Percentiles rank a stretch among this genome's conserved stretches.
phyloP scores from a whole-genome alignment of 2,113 vertebrate species.

The Actinemys pallida region DNA sequence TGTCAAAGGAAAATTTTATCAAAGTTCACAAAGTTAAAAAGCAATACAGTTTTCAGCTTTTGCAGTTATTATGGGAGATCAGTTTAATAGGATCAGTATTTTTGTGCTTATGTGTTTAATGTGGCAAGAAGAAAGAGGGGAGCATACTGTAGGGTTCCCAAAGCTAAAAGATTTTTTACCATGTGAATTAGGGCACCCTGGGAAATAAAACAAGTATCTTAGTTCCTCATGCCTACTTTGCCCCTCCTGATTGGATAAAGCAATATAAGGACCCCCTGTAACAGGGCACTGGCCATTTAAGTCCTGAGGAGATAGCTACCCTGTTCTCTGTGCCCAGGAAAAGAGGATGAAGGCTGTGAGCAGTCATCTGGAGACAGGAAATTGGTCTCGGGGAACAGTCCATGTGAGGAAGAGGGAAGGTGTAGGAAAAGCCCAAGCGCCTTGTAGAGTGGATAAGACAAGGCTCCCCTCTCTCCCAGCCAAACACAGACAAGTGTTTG shows the following conservation, averaged over 20 bases:
- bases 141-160: neutral
- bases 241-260: neutral
- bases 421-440: neutral
- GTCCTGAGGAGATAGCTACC: neutral
- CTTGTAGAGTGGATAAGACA: neutral
- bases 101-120: neutral
- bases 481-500: neutral
- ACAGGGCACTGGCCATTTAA: neutral
- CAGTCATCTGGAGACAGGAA: neutral
- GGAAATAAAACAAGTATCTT: neutral
- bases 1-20: neutral
- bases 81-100: neutral
- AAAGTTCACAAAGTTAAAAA: neutral
- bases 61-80: neutral
- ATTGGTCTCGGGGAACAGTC: neutral
- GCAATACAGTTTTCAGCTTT: neutral
- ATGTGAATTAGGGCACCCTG: neutral
- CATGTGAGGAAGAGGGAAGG: neutral
- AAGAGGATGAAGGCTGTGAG: neutral
- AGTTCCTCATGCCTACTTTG: neutral
- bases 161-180: neutral
- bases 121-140: neutral
- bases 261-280: neutral
- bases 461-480: neutral
- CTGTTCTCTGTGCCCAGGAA: neutral